phyloP scores from a whole-genome alignment of 1,140 invertebrate genomes.

The Cyphomyrmex costatus region DNA sequence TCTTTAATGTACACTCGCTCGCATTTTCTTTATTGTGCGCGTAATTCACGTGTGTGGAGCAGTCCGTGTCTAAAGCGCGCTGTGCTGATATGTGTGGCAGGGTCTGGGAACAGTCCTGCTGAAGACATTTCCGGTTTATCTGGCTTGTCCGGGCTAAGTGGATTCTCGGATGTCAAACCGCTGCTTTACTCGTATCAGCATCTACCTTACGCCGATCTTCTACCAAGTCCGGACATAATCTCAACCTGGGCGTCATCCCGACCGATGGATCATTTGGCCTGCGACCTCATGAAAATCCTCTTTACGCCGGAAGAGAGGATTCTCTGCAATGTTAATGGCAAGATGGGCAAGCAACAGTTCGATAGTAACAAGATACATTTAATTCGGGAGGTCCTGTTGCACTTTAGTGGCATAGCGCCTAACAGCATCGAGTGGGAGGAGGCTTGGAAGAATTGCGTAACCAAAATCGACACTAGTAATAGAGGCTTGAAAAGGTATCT shows the following conservation, averaged over 20 bases:
- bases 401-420: conserved; percentile 84
- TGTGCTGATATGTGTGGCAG: conserved; percentile 82
- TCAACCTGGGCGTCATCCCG: conserved; percentile 86
- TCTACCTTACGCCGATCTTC: conserved; percentile 85
- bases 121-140: conserved; percentile 84
- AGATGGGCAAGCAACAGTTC: conserved; percentile 87
- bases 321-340: conserved; percentile 87
- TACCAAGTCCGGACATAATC: conserved; percentile 85
- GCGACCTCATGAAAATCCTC: conserved; percentile 87
- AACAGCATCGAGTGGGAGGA: conserved; percentile 86
- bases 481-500: conserved; percentile 86
- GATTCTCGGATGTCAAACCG: conserved; percentile 81
- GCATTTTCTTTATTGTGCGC: conserved; percentile 70
- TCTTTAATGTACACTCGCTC: conserved; percentile 60
- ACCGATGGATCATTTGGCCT: conserved; percentile 87
- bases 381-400: conserved; percentile 85
- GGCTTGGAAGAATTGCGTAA: conserved; percentile 87
- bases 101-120: conserved; percentile 79
- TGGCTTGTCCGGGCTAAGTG: conserved; percentile 79
- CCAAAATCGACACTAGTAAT: conserved; percentile 87
- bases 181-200: conserved; percentile 84
- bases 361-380: conserved; percentile 86
- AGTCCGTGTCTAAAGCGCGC: conserved; percentile 77
- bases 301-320: conserved; percentile 87
- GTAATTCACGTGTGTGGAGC: conserved; percentile 67